Base-by-base conservation (phyloP, 2,888 invertebrate species). In the Hipparchia semele region DNA sequence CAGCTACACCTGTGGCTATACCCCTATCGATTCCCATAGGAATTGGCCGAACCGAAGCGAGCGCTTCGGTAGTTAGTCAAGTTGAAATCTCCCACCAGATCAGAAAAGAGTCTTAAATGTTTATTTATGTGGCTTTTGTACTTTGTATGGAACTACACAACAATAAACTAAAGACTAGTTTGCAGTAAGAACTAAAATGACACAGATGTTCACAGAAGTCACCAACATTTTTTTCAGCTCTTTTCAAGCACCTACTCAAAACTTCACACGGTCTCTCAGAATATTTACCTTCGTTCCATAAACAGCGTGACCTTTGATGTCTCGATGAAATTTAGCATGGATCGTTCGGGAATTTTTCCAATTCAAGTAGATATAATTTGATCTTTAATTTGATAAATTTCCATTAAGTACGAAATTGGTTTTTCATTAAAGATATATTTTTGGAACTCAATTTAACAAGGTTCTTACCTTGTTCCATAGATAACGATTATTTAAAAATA, bases 231-330 rank as follows among this genome's bases (percentile, higher is more conserved):
- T 49, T 49, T 4, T 2, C 10, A 53, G 53, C 12, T 53, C 10
- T 53, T 12, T 10, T 53, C 53, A 53, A 53, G 53, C 53, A 53
- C 12, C 53, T 53, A 1, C 53, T 12, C 12, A 12, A 53, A 5
- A 53, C 10, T 53, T 53, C 4, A 1, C 53, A 53, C 12, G 12
- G 9, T 8, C 53, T 53, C 53, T 53, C 53, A 4, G 23, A 58
- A 7, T 9, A 23, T 39, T 58, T 9, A 13, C 8, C 58, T 7
- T 58, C 13, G 13, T 58, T 58, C 8, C 56, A 56, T 56, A 23
- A 58, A 58, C 23, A 58, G 58, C 58, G 58, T 58, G 58, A 58
- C 58, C 58, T 58, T 58, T 23, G 58, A 58, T 58, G 58, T 8
- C 58, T 58, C 8, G 58, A 58, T 58, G 23, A 23, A 58, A 56